Base-by-base conservation (phyloP, 2,888 invertebrate species). In the Plagodis pulveraria region DNA sequence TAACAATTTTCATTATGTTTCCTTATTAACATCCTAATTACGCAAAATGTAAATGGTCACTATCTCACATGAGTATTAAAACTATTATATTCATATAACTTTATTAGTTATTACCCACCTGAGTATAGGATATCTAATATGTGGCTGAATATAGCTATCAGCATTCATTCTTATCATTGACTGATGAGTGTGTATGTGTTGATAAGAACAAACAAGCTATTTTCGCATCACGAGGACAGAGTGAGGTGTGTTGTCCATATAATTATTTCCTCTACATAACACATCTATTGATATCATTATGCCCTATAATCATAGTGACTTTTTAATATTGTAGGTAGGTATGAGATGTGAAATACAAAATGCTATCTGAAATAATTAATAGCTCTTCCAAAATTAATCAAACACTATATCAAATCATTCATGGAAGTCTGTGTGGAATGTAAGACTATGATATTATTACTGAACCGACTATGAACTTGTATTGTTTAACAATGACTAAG, bases 121-220 rank as follows among this genome's bases (percentile, higher is more conserved):
- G 22, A 22, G 22, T 22, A 4, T 22, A 22, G 22, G n/a, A n/a
- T 22, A 22, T 22, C 2, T 22, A 36, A 8, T 35, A 35, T 35
- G 33, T 49, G 38, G 45, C 38, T 33, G 41, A 56, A 38, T 47
- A 69, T 67, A 66, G 76, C 78, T 83, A 81, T 81, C 83, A 75
- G 65, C 70, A 68, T 74, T 81, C 70, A 68, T 74, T 81, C 66
- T 64, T 78, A 89, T 84, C 74, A 56, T 73, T 83, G 84, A 84
- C 70, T 86, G 86, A 86, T 87, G 80, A 77, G 71, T 78, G 71
- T 71, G 62, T 62, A 75, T 76, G 65, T 64, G 70, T 64, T 78
- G 86, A 86, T 86, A 87, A 78, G 63, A 70, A 71, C 63, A 72
- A 77, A 79, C 79, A 77, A 70, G 66, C 50, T 71, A 66, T 70